phyloP scores from a whole-genome alignment of 2,888 invertebrate genomes.

The Agrochola circellaris region DNA sequence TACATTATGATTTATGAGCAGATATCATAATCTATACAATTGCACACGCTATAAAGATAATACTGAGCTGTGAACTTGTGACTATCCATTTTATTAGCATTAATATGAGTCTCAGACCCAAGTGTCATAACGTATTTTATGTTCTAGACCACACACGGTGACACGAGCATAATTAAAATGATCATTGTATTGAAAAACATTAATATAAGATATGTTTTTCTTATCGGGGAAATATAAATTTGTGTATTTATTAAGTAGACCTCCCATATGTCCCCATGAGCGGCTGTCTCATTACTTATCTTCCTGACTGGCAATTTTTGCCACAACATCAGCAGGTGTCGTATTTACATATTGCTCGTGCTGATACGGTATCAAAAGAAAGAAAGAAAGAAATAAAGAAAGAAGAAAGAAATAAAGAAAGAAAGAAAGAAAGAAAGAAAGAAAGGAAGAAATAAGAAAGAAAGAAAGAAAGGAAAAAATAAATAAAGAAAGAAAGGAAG shows the following conservation, averaged over 20 bases:
- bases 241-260: background rate
- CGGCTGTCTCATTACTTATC: too few relatives aligned
- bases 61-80: conserved; percentile 48
- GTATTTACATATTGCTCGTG: too few relatives aligned
- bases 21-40: conserved; percentile 24
- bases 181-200: conserved; percentile 13
- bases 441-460: too few relatives aligned
- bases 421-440: too few relatives aligned
- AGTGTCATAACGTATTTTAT: conserved; percentile 13
- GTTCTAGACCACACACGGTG: conserved; percentile 39
- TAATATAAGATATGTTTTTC: background rate
- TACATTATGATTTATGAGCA: conserved; percentile 22
- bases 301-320: too few relatives aligned
- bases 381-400: too few relatives aligned
- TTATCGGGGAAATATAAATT: background rate
- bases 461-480: too few relatives aligned
- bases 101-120: conserved; percentile 21
- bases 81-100: conserved; percentile 40
- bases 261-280: background rate
- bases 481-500: too few relatives aligned
- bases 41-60: conserved; percentile 42
- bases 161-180: conserved; percentile 35
- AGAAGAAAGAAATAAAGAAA: too few relatives aligned
- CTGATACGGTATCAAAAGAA: too few relatives aligned
- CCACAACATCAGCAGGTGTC: too few relatives aligned